These are phyloP conservation scores for Parambassis ranga DNA, from an alignment of 2,797 vertebrate species.

Conservation along the genomic window DNA sequence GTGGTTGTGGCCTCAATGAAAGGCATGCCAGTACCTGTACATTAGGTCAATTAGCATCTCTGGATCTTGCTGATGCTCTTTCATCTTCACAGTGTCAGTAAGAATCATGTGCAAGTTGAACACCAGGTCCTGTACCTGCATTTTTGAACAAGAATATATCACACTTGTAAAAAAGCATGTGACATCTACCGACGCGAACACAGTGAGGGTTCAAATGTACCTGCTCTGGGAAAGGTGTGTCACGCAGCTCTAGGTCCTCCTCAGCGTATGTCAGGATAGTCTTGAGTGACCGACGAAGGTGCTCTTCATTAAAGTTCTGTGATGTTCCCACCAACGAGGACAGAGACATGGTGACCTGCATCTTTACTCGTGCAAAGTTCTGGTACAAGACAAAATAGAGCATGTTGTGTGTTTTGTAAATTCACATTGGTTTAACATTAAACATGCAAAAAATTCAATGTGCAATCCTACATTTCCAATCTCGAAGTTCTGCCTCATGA, in stretches of 20 bases:
- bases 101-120: conserved; percentile 97
- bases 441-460: neutral
- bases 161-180: neutral
- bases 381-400: conserved; percentile 40
- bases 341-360: conserved; percentile 95
- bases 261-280: conserved; percentile 92
- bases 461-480: conserved; percentile 86
- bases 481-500: conserved; percentile 96
- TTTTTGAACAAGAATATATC: neutral
- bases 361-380: conserved; percentile 96
- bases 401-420: neutral
- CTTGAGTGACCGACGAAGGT: conserved; percentile 89
- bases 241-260: conserved; percentile 88
- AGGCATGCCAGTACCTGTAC: conserved; percentile 82
- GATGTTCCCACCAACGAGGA: conserved; percentile 90
- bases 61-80: conserved; percentile 92
- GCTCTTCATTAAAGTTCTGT: conserved; percentile 90
- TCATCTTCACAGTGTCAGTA: conserved; percentile 95
- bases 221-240: conserved; percentile 91
- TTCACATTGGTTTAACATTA: too few relatives aligned
- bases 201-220: conserved; percentile 44
- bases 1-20: neutral
- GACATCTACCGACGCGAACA: too few relatives aligned
- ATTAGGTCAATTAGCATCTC: conserved; percentile 95
- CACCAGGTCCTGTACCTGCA: conserved; percentile 91